Percentiles rank a stretch among this genome's conserved stretches.
These are phyloP conservation scores for Elymnias hypermnestra DNA, from an alignment of 1,140 invertebrate species.

Conservation along the genomic window DNA sequence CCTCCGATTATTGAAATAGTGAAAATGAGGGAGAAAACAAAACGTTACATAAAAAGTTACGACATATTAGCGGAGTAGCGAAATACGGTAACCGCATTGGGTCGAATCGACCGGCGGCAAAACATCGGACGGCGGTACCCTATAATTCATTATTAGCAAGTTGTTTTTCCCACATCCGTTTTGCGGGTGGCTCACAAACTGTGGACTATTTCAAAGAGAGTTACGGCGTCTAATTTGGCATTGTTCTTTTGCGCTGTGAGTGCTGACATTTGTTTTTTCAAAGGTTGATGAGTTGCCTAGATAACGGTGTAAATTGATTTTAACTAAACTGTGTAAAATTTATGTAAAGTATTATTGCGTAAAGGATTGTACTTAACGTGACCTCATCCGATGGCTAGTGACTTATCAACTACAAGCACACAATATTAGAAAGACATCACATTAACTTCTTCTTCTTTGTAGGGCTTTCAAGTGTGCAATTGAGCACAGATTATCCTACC, in stretches of 20 bases:
- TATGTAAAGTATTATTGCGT: no score
- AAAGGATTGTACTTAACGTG: no score
- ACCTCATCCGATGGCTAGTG: no score
- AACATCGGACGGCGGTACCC: constrained; percentile 27
- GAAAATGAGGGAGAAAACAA: constrained; percentile 25
- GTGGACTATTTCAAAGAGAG: constrained; percentile 20
- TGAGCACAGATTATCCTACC: no score
- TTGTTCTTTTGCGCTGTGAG: background rate
- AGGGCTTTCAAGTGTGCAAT: no score
- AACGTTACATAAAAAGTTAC: constrained; percentile 34
- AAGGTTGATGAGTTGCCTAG: no score
- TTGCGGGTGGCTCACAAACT: constrained; percentile 27
- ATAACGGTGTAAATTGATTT: no score
- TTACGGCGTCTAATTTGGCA: constrained; percentile 13
- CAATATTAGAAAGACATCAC: no score
- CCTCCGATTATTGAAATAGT: constrained; percentile 29
- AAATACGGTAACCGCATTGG: constrained; percentile 30
- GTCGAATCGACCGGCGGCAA: constrained; percentile 24
- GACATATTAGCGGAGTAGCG: constrained; percentile 29
- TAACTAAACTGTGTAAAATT: no score
- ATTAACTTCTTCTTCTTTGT: no score
- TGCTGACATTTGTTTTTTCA: constrained; percentile 2
- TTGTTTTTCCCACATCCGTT: constrained; percentile 46
- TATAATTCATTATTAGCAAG: constrained; percentile 52
- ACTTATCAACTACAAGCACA: no score